Base-by-base conservation (phyloP, 2,797 vertebrate species). In the Buceros bicornis region DNA sequence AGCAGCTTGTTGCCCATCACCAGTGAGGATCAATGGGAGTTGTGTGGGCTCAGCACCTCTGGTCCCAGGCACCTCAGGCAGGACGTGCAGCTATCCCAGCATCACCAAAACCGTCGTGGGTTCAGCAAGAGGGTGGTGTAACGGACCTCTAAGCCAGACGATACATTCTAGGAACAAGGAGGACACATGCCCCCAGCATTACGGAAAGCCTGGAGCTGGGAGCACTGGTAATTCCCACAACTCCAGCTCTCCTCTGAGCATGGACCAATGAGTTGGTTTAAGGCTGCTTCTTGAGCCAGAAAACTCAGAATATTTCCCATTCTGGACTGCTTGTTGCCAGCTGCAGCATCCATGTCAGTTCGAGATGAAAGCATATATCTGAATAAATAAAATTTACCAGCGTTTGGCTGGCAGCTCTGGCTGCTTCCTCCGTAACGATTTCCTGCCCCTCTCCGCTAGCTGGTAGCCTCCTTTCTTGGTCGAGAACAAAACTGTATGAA, bases 381-480 rank as follows among this genome's bases (percentile, higher is more conserved):
- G 54, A 74, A 80, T 28, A 93, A 90, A 87, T 47, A 13, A 96
- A 95, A 90, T 64, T 47, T 20, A 53, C 9, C 64, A 26, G 60
- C 19, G 28, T 76, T 86, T 35, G 77, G 64, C 74, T 87, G 78
- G 86, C 94, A 80, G 90, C 74, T 90, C 50, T 60, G 7, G 1
- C 40, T 57, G 72, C 93, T 93, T 89, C 88, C 93, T 93, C 94
- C 10, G 67, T 84, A 87, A 93, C 70, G 93, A 77, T 94, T 95
- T 97, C 95, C 94, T 96, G 93, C 94, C 82, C 62, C 79, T 89
- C 74, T 93, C 56, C 0, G 7, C 85, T 73, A 25, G 65, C 89
- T 78, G 95, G 95, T 79, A 76, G 89, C 91, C 80, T 89, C 51
- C 42, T 84, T 96, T 92, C 89, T 93, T 43, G 61, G 54, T 56